Base-by-base conservation (phyloP, 30 jellyfish, hydroid and myxozoan genomes). In the Chironex yamaguchii region DNA sequence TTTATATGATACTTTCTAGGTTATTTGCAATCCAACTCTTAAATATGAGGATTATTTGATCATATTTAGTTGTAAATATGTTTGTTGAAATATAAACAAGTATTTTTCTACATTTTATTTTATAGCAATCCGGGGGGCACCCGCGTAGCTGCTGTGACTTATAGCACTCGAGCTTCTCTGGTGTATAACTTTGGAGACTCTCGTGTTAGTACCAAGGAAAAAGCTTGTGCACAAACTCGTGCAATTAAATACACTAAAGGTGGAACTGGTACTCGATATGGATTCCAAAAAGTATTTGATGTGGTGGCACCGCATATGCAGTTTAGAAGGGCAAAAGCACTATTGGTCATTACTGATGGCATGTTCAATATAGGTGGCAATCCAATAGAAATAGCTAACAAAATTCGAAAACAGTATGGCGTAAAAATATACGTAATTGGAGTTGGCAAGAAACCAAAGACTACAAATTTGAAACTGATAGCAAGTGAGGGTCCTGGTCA, bases 301-400 rank as follows among this genome's bases (percentile, higher is more conserved):
- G 52, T 17, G 13, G 73, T 89, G 20, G 68, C 32, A 23, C 81
- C 80, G 21, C 50, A 34, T 20, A 22, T 71, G 27, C 62, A 24
- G 6, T 36, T 54, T 6, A 22, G 58, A 34, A 68, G 83, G 24
- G 49, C 50, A 0, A 36, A 54, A 52, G 93, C 87, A 29, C 11
- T 89, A 22, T 51, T 89, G 22, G 24, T 89, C 52, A 89, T 89
- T 42, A 81, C 97, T 24, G 97, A 89, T 71, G 97, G 97, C n/a
- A 70, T 49, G 51, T 81, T 84, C n/a, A 89, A 89, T 71, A 64
- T 79, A 22, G 97, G 88, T 32, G 97, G 97, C 12, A 49, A 36
- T 31, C 97, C 97, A 35, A 53, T 62, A 21, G 76, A 65, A 34
- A 36, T 73, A 20, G 97, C 97, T 9, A 54, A 34, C 4, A 23